Evolutionary conservation across 2,888 invertebrate genomes (phyloP).

Genomic region (Nephrotoma flavescens): DNA sequence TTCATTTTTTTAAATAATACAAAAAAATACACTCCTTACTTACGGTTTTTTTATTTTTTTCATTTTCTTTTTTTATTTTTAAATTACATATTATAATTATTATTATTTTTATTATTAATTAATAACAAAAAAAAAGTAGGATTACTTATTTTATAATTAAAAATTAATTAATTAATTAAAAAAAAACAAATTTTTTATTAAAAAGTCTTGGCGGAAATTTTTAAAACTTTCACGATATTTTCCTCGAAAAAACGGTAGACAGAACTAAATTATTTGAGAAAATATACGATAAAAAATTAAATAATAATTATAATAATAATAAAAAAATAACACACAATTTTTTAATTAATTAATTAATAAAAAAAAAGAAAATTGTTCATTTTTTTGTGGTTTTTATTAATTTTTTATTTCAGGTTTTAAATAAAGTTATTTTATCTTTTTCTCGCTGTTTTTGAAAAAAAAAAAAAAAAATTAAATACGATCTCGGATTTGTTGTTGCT

Average conservation of each 20-base stretch:
- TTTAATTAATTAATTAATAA: background rate
- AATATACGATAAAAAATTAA: background rate
- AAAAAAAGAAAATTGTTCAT: background rate
- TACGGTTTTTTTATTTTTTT: background rate
- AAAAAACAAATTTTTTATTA: background rate
- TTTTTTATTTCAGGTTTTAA: background rate
- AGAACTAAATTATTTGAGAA: background rate
- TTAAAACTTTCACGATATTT: background rate
- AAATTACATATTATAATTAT: background rate
- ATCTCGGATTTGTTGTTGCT: background rate
- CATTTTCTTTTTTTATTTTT: background rate
- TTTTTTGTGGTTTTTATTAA: slow-evolving; percentile 1
- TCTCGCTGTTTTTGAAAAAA: background rate
- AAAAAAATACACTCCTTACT: background rate
- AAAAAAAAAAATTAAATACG: background rate
- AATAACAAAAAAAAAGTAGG: background rate
- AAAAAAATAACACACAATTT: background rate
- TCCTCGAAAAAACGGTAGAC: background rate
- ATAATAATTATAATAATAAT: background rate
- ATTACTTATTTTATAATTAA: background rate
- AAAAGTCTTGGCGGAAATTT: background rate
- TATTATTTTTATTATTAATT: background rate
- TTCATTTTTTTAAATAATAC: background rate
- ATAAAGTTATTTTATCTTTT: background rate
- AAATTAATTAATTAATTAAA: background rate